A percentile compares a stretch with the other conserved stretches of the same genome.
phyloP scores from a whole-genome alignment of 2,888 invertebrate genomes.

The Scaptomyza reducta region DNA sequence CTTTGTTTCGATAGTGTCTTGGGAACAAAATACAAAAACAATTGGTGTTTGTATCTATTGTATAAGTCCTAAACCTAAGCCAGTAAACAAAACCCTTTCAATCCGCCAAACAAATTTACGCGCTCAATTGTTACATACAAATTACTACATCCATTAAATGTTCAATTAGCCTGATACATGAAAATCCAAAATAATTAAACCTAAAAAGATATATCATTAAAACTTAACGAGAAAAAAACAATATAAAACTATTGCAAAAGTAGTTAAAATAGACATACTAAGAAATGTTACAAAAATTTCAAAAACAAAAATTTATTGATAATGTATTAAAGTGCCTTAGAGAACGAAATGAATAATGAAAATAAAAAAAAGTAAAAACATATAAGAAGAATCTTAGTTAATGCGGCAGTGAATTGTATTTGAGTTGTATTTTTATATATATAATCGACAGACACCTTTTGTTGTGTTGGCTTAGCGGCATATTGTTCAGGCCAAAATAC shows the following conservation, averaged over 20 bases:
- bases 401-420: slow-evolving; percentile 50
- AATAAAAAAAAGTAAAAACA: slow-evolving; percentile 32
- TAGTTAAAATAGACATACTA: slow-evolving; percentile 38
- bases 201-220: slow-evolving; percentile 40
- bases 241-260: slow-evolving; percentile 46
- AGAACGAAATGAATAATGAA: slow-evolving; percentile 47
- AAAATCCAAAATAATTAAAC: slow-evolving; percentile 21
- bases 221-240: slow-evolving; percentile 21
- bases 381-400: slow-evolving; percentile 25
- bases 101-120: slow-evolving; percentile 48
- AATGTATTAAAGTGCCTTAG: slow-evolving; percentile 79
- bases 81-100: slow-evolving; percentile 18
- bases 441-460: slow-evolving; percentile 49
- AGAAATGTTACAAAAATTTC: slow-evolving; percentile 28
- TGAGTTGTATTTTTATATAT: slow-evolving; percentile 44
- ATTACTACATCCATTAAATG: slow-evolving; percentile 25
- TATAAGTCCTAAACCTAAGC: slow-evolving; percentile 33
- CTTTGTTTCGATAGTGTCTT: slow-evolving; percentile 54
- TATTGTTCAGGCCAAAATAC: slow-evolving; percentile 51
- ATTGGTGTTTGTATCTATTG: slow-evolving; percentile 64
- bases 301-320: slow-evolving; percentile 41
- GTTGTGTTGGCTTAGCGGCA: slow-evolving; percentile 55
- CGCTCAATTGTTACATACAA: slow-evolving; percentile 45
- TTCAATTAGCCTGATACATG: slow-evolving; percentile 52
- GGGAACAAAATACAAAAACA: slow-evolving; percentile 67